Conservation (phyloP, 1,140 invertebrate species). For the Coenobita brevimanus region DNA sequence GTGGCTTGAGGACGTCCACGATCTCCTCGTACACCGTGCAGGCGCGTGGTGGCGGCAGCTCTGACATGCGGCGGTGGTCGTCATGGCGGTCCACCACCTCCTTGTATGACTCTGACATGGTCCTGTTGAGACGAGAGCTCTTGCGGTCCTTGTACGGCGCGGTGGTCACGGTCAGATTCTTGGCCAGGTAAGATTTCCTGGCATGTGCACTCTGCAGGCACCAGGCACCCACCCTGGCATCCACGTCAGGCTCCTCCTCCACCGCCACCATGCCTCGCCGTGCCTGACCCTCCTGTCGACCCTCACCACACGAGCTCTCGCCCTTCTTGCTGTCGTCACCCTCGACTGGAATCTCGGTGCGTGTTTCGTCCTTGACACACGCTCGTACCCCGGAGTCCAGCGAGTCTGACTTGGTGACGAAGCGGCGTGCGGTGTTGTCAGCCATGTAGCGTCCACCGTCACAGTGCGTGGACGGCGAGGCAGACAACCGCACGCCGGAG, state of each 20-base stretch:
- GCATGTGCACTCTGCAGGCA: slow-evolving; percentile 68
- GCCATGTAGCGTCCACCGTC: slow-evolving; percentile 61
- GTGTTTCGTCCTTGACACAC: slow-evolving; percentile 60
- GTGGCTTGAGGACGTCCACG: slow-evolving; percentile 64
- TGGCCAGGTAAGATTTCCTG: slow-evolving; percentile 64
- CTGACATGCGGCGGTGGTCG: slow-evolving; percentile 59
- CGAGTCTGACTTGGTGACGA: slow-evolving; percentile 68
- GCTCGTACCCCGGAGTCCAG: slow-evolving; percentile 68
- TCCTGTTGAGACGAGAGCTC: slow-evolving; percentile 50
- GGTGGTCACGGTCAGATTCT: slow-evolving; percentile 56
- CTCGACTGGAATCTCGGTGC: slow-evolving; percentile 39
- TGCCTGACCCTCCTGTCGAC: slow-evolving; percentile 30
- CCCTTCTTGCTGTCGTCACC: slow-evolving; percentile 55
- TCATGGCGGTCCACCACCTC: slow-evolving; percentile 66
- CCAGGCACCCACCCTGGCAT: slow-evolving; percentile 68
- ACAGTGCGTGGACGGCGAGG: slow-evolving; percentile 67
- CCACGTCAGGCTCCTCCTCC: slow-evolving; percentile 68
- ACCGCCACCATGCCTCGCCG: slow-evolving; percentile 50
- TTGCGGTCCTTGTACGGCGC: slow-evolving; percentile 54
- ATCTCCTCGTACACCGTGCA: slow-evolving; percentile 69
- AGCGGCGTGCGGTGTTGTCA: slow-evolving; percentile 54
- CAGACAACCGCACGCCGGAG: slow-evolving; percentile 65
- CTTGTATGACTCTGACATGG: slow-evolving; percentile 69
- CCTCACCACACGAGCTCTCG: slow-evolving; percentile 31
- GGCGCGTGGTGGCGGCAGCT: slow-evolving; percentile 56